A percentile compares a stretch with the other conserved stretches of the same genome.
These are phyloP conservation scores for Callithrix jacchus DNA, from an alignment of 2,113 vertebrate species.

Conservation along the genomic window DNA sequence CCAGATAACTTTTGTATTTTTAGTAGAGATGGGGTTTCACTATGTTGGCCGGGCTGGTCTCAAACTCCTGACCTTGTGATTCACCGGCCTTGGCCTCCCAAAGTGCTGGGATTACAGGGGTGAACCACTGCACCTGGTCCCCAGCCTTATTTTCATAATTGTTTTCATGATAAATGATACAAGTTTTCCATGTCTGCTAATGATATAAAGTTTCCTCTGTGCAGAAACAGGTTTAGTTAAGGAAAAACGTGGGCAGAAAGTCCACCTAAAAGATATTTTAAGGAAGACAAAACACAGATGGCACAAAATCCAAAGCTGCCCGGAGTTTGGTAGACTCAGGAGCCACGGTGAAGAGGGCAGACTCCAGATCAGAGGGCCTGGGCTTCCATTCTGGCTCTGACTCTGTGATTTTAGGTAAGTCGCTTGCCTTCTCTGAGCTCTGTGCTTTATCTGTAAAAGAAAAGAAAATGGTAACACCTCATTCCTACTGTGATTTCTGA, in stretches of 20 bases:
- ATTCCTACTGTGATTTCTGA: neutral
- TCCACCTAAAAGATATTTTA: neutral
- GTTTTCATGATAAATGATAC: neutral
- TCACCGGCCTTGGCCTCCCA: too few relatives aligned
- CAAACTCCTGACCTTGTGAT: too few relatives aligned
- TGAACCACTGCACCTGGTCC: too few relatives aligned
- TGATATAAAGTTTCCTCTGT: neutral
- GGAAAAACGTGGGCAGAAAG: neutral
- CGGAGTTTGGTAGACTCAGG: neutral
- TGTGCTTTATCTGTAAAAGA: neutral
- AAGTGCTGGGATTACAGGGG: too few relatives aligned
- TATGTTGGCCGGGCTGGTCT: too few relatives aligned
- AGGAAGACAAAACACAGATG: neutral
- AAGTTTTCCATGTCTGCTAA: neutral
- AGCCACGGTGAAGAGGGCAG: neutral
- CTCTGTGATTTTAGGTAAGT: neutral
- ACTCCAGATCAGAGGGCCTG: neutral
- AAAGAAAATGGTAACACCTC: neutral
- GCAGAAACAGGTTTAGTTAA: neutral
- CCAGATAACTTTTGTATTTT: too few relatives aligned
- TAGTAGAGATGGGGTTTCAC: too few relatives aligned
- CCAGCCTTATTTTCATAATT: neutral
- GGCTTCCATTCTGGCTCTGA: neutral
- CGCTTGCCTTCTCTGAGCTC: neutral
- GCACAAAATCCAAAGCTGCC: neutral